Evolutionary conservation across 2,797 vertebrate species (phyloP), one percentile per base, ranked within the genome.

Genomic region (Tenualosa thibaudeaui): DNA sequence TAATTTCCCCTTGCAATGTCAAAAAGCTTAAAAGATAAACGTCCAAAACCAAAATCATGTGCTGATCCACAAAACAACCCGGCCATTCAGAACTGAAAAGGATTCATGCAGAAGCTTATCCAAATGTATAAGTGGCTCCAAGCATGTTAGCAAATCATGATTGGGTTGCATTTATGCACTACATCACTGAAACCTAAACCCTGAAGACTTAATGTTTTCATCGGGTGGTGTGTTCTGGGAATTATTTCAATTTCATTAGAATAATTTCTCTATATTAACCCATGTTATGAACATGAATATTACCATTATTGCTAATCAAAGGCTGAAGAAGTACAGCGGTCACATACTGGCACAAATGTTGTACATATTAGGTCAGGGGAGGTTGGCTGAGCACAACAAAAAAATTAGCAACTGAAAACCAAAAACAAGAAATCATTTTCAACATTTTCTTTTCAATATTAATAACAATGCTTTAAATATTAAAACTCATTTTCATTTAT

Each of bases 231-330:
- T 78, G 5, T 46, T 78, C 19, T 22, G 71, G 71, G 37, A 8
- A 43, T 46, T 78, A 78, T 43, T 78, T 46, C 19, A 22, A 46
- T 82, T 89, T 87, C 81, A 90, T 90, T 93, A 92, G 91, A 93
- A 92, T 93, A 93, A 91, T 92, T 81, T 88, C 89, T 81, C 81
- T 82, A 60, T 84, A 86, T 86, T 88, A 91, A 91, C 88, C 89
- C 88, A 93, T 90, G 90, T 50, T 75, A 92, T 51, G 78, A 92
- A 94, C 92, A 95, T 95, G 95, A 95, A 95, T 94, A 94, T 92
- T 90, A 91, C 92, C 81, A 89, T 94, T 95, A 94, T 95, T 96
- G 94, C 94, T 93, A 92, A 93, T 93, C 92, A 90, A 87, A 88
- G 83, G 82, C 75, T 86, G 81, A 83, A 81, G 53, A 85, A 87